These are phyloP conservation scores for Eulemur albifrons DNA, from an alignment of 2,797 vertebrate species.

Conservation along the genomic window DNA sequence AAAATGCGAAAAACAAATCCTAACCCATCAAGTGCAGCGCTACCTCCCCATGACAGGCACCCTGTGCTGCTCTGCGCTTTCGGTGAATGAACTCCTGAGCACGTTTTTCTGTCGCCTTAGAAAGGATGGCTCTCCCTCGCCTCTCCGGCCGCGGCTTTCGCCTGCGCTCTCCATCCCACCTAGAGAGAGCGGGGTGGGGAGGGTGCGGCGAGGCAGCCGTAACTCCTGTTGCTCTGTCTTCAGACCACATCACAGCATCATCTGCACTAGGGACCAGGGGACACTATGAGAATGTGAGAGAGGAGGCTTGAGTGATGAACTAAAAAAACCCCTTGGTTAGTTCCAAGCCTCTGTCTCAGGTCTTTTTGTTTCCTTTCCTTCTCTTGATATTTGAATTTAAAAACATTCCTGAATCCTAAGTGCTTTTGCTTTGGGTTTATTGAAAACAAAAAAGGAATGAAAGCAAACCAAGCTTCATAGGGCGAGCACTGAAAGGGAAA, in stretches of 20 bases:
- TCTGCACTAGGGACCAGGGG: background rate
- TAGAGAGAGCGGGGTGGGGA: background rate
- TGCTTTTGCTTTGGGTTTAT: background rate
- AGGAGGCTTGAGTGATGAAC: background rate
- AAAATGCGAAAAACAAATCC: background rate
- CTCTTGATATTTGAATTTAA: background rate
- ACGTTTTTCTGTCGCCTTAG: background rate
- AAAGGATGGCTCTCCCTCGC: background rate
- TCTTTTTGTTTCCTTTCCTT: background rate
- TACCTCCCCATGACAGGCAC: background rate
- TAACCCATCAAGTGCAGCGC: background rate
- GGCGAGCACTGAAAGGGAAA: background rate
- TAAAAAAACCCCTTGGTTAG: background rate
- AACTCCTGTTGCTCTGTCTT: slow-evolving; percentile 63
- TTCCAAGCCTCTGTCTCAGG: background rate
- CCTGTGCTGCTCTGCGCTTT: background rate
- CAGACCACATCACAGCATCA: background rate
- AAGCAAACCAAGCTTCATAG: background rate
- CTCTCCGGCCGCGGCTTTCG: background rate
- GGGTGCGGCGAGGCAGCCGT: background rate
- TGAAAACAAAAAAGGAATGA: background rate
- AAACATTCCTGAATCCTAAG: background rate
- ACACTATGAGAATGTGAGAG: background rate
- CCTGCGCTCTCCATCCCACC: background rate
- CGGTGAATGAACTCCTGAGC: slow-evolving; percentile 64